Evolutionary conservation across 2,113 vertebrate species (phyloP).

Genomic region (Hassar affinis): DNA sequence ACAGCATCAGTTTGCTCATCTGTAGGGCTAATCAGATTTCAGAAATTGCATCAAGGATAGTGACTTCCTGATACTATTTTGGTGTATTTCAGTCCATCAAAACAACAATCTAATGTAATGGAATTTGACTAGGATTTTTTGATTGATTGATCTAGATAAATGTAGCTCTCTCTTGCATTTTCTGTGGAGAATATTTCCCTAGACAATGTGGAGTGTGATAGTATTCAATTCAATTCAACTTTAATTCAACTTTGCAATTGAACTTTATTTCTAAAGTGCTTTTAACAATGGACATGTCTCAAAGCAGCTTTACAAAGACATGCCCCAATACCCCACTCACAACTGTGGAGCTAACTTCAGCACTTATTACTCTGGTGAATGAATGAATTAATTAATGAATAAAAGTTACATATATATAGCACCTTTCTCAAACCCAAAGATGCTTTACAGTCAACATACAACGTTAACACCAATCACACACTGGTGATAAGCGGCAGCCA

Average conservation of each 20-base stretch:
- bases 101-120: background rate
- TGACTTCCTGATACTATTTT: background rate
- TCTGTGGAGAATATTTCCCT: background rate
- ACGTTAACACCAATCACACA: no score
- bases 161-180: conserved; percentile 3
- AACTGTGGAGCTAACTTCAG: conserved; percentile 4
- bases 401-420: no score
- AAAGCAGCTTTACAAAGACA: no score
- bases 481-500: no score
- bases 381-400: no score
- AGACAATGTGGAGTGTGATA: background rate
- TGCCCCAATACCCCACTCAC: background rate
- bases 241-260: no score
- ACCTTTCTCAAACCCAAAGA: no score
- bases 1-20: conserved; percentile 49
- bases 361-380: conserved; percentile 22
- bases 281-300: no score
- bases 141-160: background rate
- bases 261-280: no score
- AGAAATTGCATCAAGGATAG: background rate
- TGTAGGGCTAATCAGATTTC: conserved; percentile 38
- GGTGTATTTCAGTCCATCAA: background rate
- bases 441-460: no score
- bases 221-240: no score
- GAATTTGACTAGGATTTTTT: background rate